Base-by-base conservation (phyloP, 2,888 invertebrate species). In the Marasmarcha lunaedactyla region DNA sequence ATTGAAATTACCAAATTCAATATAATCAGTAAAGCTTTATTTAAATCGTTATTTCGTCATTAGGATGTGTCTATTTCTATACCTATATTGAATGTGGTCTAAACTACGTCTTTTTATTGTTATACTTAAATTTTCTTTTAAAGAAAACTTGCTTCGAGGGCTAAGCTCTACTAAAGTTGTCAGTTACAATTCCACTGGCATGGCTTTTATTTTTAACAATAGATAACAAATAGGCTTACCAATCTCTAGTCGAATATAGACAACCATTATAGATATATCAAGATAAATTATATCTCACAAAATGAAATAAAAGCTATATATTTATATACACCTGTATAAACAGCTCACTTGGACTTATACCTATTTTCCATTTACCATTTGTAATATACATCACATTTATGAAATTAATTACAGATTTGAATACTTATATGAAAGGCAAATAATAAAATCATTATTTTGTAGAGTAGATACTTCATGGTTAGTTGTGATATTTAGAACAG, bases 171-270 rank as follows among this genome's bases (percentile, higher is more conserved):
- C 3, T 5, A 20, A 20, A 20, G n/a, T n/a, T n/a, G n/a, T n/a
- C n/a, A n/a, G n/a, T n/a, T n/a, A n/a, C n/a, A n/a, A n/a, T n/a
- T n/a, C n/a, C n/a, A n/a, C n/a, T n/a, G n/a, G n/a, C n/a, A n/a
- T n/a, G n/a, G n/a, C n/a, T n/a, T n/a, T n/a, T n/a, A n/a, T n/a
- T n/a, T n/a, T n/a, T n/a, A n/a, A n/a, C n/a, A n/a, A n/a, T n/a
- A n/a, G n/a, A 30, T 7, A 11, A 30, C 30, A 10, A 30, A 30
- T 7, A 30, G 9, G 68, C 69, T 78, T 72, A 77, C 78, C 77
- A 69, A 58, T 61, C 59, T 79, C 78, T 79, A 79, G 79, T 79
- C 79, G 66, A 60, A 52, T 60, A 63, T 71, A 72, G 67, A 71
- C 67, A 67, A 65, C 52, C 58, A 30, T 3, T 30, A 10, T n/a